phyloP scores from a whole-genome alignment of 2,797 vertebrate genomes.

The Cottoperca gobio region DNA sequence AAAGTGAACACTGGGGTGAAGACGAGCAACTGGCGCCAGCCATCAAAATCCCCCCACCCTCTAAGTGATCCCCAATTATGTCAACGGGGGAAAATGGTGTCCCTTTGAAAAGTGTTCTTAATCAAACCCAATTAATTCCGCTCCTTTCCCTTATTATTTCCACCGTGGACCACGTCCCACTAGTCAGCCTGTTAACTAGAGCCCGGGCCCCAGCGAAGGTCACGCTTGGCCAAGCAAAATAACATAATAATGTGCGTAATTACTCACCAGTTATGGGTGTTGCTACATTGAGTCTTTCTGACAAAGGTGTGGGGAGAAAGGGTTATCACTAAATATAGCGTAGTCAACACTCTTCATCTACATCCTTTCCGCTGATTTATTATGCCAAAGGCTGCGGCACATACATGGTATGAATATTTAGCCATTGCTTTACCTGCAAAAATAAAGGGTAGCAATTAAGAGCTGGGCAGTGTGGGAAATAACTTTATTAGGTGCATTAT shows the following conservation, averaged over 20 bases:
- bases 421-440: background rate
- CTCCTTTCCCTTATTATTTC: slow-evolving; percentile 88
- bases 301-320: slow-evolving; percentile 35
- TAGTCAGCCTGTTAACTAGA: slow-evolving; percentile 84
- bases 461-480: background rate
- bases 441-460: background rate
- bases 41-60: slow-evolving; percentile 54
- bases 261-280: slow-evolving; percentile 78
- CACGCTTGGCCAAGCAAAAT: slow-evolving; percentile 78
- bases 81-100: slow-evolving; percentile 80
- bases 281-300: slow-evolving; percentile 34
- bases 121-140: slow-evolving; percentile 91
- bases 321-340: slow-evolving; percentile 38
- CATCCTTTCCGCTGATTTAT: background rate
- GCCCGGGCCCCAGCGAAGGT: slow-evolving; percentile 74
- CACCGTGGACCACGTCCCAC: slow-evolving; percentile 75
- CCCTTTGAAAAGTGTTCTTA: slow-evolving; percentile 82
- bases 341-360: slow-evolving; percentile 8
- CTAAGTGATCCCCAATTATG: slow-evolving; percentile 80
- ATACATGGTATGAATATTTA: background rate
- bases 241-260: slow-evolving; percentile 82
- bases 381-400: slow-evolving; percentile 5
- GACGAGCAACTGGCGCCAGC: slow-evolving; percentile 83
- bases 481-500: background rate
- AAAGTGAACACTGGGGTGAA: slow-evolving; percentile 54